Base-by-base conservation (phyloP, 2,888 invertebrate species). In the Oscheius sp. region DNA sequence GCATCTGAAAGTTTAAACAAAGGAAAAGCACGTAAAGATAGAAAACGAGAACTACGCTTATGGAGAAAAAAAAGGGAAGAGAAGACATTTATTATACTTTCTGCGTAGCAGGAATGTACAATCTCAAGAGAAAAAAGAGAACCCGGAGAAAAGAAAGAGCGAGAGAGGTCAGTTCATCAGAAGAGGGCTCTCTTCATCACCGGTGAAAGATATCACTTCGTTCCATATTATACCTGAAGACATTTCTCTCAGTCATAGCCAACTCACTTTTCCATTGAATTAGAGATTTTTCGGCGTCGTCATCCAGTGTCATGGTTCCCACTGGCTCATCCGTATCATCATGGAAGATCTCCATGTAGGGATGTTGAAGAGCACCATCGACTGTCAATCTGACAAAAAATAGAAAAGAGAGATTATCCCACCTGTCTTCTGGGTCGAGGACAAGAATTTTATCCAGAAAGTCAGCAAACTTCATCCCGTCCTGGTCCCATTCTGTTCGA, bases 361-460 rank as follows among this genome's bases (percentile, higher is more conserved):
- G 72, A 67, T 84, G 83, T n/a, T 70, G 68, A 0, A 84, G 75
- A 0, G 84, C 83, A 17, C 81, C 80, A 41, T 78, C 74, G 0
- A 82, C 82, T 1, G 82, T 75, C 50, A 82, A 70, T 50, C 82
- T 78, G 20, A 50, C 17, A 26, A 49, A 32, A 17, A 28, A 56
- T 28, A 12, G 12, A 17, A 41, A 41, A 41, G 20, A 36, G 30
- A 5, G 20, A 22, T 5, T 33, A 44, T 22, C 61, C 8, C 22
- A 77, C 80, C 81, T 70, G 44, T 73, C 61, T 44, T 84, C 83
- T 20, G 84, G 81, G 63, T 84, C 84, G 44, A 84, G 50, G 5
- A 84, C 82, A 5, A 84, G 73, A 38, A 84, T 66, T 36, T 78
- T 75, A 64, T 84, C 81, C 12, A 84, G 62, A 26, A 84, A 75